Percentiles rank a stretch among this genome's conserved stretches.
Conservation (phyloP, 2,113 vertebrate species). For the Choloepus hoffmanni region DNA sequence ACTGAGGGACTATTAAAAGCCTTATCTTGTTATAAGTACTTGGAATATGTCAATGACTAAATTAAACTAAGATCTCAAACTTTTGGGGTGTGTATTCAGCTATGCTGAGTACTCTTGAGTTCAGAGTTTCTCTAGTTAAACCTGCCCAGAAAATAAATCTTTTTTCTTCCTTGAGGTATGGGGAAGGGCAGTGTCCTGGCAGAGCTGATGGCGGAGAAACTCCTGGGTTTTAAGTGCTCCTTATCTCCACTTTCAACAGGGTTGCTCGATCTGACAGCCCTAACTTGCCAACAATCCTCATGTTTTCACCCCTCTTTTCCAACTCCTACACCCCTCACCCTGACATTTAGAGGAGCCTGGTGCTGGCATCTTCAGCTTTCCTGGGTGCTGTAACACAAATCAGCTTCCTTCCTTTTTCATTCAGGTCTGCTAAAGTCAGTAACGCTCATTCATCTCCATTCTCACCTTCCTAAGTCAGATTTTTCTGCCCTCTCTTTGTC, state of each 20-base stretch:
- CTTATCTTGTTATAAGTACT: not conserved
- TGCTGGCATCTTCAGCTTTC: not conserved
- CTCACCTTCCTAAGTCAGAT: not conserved
- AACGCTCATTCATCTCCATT: not conserved
- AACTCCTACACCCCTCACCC: no score
- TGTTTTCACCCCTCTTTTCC: not conserved
- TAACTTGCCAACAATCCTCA: not conserved
- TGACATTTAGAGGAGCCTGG: not conserved
- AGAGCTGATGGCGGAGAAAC: not conserved
- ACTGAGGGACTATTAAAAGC: conserved; percentile 4
- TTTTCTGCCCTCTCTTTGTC: not conserved
- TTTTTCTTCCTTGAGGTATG: not conserved
- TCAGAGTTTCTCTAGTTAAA: not conserved
- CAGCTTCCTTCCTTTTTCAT: not conserved
- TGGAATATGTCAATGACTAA: not conserved
- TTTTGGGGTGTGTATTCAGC: not conserved
- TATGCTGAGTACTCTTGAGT: not conserved
- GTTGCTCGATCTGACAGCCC: not conserved
- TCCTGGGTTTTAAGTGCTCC: not conserved
- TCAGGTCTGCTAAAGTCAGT: not conserved
- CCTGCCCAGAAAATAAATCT: not conserved
- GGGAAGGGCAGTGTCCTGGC: not conserved
- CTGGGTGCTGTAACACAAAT: not conserved
- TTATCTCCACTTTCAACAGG: not conserved
- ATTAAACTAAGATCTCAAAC: not conserved